Base-by-base conservation (phyloP, 2,888 invertebrate genomes). In the Euclidia mi region DNA sequence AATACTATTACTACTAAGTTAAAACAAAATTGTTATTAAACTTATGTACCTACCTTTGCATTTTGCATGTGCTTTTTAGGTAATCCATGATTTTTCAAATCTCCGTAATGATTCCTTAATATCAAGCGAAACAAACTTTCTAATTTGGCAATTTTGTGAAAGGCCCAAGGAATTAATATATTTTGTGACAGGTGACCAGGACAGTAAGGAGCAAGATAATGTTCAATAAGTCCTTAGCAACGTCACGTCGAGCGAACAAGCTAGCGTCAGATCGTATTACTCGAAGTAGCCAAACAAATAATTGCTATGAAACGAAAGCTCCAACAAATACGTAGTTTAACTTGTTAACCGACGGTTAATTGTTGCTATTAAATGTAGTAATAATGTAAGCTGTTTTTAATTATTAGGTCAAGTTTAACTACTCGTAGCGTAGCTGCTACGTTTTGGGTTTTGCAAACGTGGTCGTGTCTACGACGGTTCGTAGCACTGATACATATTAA, bases 281-380 rank as follows among this genome's bases (percentile, higher is more conserved):
- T 11, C 2, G 10, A 63, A 55, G 32, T 51, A 55, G 32, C 42
- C 37, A 57, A 73, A 64, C 41, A 51, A 52, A 43, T 45, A 66
- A 71, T 57, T 71, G 50, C 61, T 65, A 49, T 66, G 46, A 66
- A 68, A 68, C 44, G 49, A 68, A 72, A 57, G 41, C 53, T 44
- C 37, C 56, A 34, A 38, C 50, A 67, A 64, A 60, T 55, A 56
- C 60, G 47, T 59, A 70, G 56, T 67, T 67, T 17, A 63, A 76
- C 53, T 71, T 71, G 72, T 58, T 56, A 71, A 56, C 59, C 43
- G 47, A 12, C 60, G 58, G 56, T 55, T 59, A 75, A 67, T 67
- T 56, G 49, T 37, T 41, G 53, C 47, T 48, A 57, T 71, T 71
- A 71, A 71, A 71, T 40, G 48, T 61, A 60, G 76, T 71, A 71